Percentiles rank a stretch among this genome's conserved stretches.
Evolutionary conservation across 2,797 vertebrate species (phyloP).

Genomic region (Decapterus maruadsi): DNA sequence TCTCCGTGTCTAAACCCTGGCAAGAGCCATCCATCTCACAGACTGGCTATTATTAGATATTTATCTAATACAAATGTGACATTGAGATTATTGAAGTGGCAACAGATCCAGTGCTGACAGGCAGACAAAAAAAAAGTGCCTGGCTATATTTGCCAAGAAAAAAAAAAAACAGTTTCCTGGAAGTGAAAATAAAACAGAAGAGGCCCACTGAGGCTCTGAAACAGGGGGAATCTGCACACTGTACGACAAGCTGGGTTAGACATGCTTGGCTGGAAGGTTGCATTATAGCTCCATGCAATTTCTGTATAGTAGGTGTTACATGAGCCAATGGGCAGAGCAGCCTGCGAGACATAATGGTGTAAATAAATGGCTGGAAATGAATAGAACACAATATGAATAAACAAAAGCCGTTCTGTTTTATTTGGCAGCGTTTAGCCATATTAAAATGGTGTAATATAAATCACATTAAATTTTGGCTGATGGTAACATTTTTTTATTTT

Average conservation of each 20-base stretch:
- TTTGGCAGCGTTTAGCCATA: conserved; percentile 31
- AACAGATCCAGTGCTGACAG: conserved; percentile 70
- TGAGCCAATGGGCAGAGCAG: conserved; percentile 19
- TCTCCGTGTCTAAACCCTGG: conserved; percentile 51
- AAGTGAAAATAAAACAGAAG: conserved; percentile 45
- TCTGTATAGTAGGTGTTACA: conserved; percentile 20
- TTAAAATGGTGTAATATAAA: conserved; percentile 30
- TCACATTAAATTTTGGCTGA: conserved; percentile 40
- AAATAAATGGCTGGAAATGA: conserved; percentile 15
- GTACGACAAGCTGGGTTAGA: conserved; percentile 23
- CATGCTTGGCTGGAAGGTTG: conserved; percentile 27
- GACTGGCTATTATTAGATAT: conserved; percentile 78
- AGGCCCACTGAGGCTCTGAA: conserved; percentile 52
- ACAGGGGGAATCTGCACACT: conserved; percentile 30
- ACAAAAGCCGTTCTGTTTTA: conserved; percentile 27
- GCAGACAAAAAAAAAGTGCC: conserved; percentile 55
- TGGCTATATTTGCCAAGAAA: conserved; percentile 60
- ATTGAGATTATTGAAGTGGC: conserved; percentile 76
- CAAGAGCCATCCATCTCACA: conserved; percentile 56
- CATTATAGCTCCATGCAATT: conserved; percentile 11
- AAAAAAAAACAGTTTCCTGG: conserved; percentile 50
- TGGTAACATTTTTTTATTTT: conserved; percentile 13
- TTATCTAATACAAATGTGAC: conserved; percentile 72
- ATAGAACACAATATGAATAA: conserved; percentile 14
- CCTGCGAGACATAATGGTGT: conserved; percentile 1